Evolutionary conservation across 2,888 invertebrate genomes (phyloP).

Genomic region (Chaitophorus viminalis): DNA sequence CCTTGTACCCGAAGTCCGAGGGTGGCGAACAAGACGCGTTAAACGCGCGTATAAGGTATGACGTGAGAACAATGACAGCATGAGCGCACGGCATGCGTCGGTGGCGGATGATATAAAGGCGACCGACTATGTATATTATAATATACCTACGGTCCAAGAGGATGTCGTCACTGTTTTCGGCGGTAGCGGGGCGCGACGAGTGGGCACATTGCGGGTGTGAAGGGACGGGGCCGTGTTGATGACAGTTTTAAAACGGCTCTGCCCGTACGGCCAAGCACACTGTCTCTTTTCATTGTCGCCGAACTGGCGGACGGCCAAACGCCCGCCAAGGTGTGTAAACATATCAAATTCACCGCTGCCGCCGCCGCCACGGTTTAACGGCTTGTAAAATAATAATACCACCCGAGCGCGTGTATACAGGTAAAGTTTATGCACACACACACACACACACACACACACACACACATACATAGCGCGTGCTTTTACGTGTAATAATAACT

Average conservation of each 20-base stretch:
- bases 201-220: not conserved
- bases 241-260: slow-evolving; percentile 38
- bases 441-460: no score
- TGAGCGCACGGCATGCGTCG: no score
- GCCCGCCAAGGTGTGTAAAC: slow-evolving; percentile 44
- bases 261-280: not conserved
- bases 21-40: not conserved
- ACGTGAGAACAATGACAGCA: not conserved
- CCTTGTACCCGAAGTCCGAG: no score
- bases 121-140: no score
- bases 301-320: slow-evolving; percentile 32
- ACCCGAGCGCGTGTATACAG: not conserved
- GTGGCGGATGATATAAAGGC: not conserved
- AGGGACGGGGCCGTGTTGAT: slow-evolving; percentile 3
- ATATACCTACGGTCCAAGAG: not conserved
- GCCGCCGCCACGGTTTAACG: slow-evolving; percentile 27
- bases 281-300: slow-evolving; percentile 23
- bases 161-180: not conserved
- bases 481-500: no score
- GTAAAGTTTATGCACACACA: no score
- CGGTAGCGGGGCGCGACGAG: not conserved
- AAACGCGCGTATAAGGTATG: not conserved
- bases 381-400: slow-evolving; percentile 41
- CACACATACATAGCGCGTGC: no score
- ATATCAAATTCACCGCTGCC: slow-evolving; percentile 43